phyloP scores from a whole-genome alignment of 1,140 invertebrate genomes.

The Grapholita molesta region DNA sequence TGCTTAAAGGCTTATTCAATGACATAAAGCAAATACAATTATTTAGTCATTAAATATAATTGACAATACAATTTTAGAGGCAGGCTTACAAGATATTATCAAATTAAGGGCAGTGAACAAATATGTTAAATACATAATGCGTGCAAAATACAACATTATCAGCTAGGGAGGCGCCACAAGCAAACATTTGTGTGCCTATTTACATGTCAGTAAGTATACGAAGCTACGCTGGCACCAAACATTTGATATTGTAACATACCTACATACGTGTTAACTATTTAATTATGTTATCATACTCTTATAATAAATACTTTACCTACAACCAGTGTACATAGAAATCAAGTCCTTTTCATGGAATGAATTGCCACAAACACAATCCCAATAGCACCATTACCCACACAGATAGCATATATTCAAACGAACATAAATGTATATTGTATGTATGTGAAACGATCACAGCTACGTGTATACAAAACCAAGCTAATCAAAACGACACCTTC shows the following conservation, averaged over 20 bases:
- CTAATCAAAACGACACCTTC: slow-evolving; percentile 20
- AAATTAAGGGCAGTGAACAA: neutral
- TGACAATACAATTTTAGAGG: no score
- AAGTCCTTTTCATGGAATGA: neutral
- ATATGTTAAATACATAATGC: neutral
- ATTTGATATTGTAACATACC: neutral
- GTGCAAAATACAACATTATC: neutral
- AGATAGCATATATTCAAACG: neutral
- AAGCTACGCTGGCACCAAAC: neutral
- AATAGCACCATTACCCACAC: neutral
- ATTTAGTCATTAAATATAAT: no score
- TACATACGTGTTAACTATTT: neutral
- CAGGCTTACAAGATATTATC: neutral
- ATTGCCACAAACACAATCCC: neutral
- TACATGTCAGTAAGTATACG: neutral
- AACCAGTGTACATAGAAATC: no score
- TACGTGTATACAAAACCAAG: neutral
- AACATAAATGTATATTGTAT: no score
- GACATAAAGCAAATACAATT: no score
- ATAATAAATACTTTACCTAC: no score
- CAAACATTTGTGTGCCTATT: neutral
- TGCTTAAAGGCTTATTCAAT: no score
- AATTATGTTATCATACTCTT: no score
- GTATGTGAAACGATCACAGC: neutral
- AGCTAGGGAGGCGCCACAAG: neutral